Conservation (phyloP, 2,888 invertebrate species). For the Prosopocoilus inquinatus region DNA sequence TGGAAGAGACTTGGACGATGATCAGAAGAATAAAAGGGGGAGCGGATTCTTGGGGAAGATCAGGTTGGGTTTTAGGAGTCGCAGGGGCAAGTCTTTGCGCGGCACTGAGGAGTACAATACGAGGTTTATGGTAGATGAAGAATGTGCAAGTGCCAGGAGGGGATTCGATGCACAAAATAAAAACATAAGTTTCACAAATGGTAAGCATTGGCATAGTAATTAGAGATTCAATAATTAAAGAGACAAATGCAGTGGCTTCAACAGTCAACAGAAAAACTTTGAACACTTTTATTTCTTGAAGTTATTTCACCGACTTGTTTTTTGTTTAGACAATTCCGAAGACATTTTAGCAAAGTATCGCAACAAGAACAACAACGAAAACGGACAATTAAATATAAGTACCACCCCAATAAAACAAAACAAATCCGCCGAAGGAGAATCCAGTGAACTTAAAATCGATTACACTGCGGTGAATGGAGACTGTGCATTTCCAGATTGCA, state of each 20-base stretch:
- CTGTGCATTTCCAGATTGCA: conserved; percentile 67
- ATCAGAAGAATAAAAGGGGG: conserved; percentile 57
- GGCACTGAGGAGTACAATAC: conserved; percentile 47
- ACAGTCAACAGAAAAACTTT: too few species aligned
- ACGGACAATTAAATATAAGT: conserved; percentile 24
- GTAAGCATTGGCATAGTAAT: background rate
- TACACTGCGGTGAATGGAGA: conserved; percentile 58
- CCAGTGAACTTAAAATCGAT: conserved; percentile 53
- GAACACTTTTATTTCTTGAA: too few species aligned
- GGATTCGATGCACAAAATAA: conserved; percentile 9
- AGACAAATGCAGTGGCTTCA: too few species aligned
- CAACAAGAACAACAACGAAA: conserved; percentile 28
- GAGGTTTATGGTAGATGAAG: conserved; percentile 36
- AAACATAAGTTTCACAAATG: conserved; percentile 8
- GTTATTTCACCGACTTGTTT: too few species aligned
- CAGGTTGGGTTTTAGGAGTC: conserved; percentile 61
- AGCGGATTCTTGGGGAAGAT: conserved; percentile 66
- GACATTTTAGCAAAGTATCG: conserved; percentile 95
- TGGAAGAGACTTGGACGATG: conserved; percentile 60
- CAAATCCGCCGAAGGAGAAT: conserved; percentile 38
- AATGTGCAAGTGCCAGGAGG: conserved; percentile 4
- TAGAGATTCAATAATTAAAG: too few species aligned
- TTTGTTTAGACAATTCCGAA: conserved; percentile 76
- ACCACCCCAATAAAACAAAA: conserved; percentile 11
- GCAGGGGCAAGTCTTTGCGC: conserved; percentile 57